Percentiles rank a stretch among this genome's conserved stretches.
These are phyloP conservation scores for Syngnathus rostellatus DNA, from an alignment of 2,797 vertebrate genomes.

Conservation along the genomic window DNA sequence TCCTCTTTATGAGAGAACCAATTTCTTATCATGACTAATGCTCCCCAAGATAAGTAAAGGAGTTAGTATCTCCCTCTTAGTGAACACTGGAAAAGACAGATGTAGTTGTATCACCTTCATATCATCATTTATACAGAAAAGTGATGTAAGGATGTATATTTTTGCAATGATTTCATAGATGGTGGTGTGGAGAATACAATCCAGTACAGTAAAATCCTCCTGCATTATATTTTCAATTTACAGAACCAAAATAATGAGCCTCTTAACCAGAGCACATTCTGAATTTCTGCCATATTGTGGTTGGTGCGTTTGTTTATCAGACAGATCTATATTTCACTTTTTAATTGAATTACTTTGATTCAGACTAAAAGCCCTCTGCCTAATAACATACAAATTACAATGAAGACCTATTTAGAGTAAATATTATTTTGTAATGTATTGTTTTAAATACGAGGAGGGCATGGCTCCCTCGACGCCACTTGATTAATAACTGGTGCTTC, in stretches of 20 bases:
- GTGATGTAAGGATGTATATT: conserved; percentile 61
- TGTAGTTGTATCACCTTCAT: conserved; percentile 42
- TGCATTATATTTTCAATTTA: conserved; percentile 71
- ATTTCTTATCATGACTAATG: conserved; percentile 73
- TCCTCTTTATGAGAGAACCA: conserved; percentile 63
- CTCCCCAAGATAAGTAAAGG: conserved; percentile 73
- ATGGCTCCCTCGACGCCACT: conserved; percentile 81
- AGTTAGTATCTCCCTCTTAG: conserved; percentile 74
- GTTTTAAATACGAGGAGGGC: conserved; percentile 81
- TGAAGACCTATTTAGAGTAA: conserved; percentile 94
- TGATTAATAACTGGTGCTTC: conserved; percentile 90
- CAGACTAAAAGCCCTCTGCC: conserved; percentile 93
- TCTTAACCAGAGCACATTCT: conserved; percentile 78
- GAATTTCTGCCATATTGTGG: conserved; percentile 90
- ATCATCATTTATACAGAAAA: conserved; percentile 15
- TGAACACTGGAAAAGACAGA: conserved; percentile 64
- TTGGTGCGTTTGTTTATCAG: conserved; percentile 89
- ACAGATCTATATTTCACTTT: conserved; percentile 93
- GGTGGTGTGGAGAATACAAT: conserved; percentile 56
- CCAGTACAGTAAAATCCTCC: conserved; percentile 45
- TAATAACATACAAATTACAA: conserved; percentile 98
- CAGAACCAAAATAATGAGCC: conserved; percentile 83
- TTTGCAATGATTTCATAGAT: conserved; percentile 70
- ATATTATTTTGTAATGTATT: conserved; percentile 95
- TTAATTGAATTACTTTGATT: conserved; percentile 97